Base-by-base conservation (phyloP, 2,888 invertebrate genomes). In the Ichneumoninae sp. region DNA sequence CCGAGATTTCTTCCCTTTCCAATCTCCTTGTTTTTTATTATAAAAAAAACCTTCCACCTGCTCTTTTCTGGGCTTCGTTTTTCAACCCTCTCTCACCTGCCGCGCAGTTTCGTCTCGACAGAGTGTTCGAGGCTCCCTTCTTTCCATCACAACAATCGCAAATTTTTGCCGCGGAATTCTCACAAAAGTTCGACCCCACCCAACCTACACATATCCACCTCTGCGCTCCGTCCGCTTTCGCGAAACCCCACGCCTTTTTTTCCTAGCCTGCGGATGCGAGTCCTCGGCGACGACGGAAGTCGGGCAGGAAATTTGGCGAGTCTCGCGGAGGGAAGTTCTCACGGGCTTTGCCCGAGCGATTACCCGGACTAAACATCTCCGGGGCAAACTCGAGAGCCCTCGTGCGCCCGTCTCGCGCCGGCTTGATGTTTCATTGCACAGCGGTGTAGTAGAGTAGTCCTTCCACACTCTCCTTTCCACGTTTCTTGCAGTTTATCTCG, bases 251-350 rank as follows among this genome's bases (percentile, higher is more conserved):
- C 26, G 36, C 60, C 16, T 47, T 71, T 66, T 82, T 68, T 65
- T 66, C 70, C 22, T 57, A 30, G 69, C 65, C 70, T 65, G 30
- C 62, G 78, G 77, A 65, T 66, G 76, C 22, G 40, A 50, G 60
- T 70, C n/a, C 62, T 62, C 54, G 40, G 52, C 68, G 36, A 78
- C 74, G 77, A 76, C 76, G 76, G 80, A 85, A 75, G 71, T 85
- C 47, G 75, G 26, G 82, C 86, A 86, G 84, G 84, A 81, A 88
- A 89, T 90, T 88, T 87, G 77, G 86, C 83, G 66, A 80, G 77
- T 80, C 50, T 69, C 86, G 84, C 26, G 52, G 54, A 62, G 52
- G 50, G 33, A 71, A 44, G 57, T 83, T 83, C 83, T 68, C 83
- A 83, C 83, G 83, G 80, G 47, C 76, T 77, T 72, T 22, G 75